phyloP scores from a whole-genome alignment of 2,888 invertebrate genomes.

The Acheta domesticus region DNA sequence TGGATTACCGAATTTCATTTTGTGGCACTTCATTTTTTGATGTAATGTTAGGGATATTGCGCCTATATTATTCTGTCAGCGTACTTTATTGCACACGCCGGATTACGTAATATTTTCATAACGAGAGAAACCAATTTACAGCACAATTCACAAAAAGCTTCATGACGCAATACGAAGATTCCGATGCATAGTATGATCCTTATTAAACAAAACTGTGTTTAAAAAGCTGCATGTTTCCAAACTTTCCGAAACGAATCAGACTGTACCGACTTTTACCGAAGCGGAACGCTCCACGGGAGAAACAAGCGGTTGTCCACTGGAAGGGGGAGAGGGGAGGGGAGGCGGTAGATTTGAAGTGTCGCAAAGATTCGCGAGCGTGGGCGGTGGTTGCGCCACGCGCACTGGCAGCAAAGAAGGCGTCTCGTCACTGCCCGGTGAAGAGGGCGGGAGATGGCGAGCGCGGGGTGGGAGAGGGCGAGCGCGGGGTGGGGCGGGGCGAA shows the following conservation, averaged over 20 bases:
- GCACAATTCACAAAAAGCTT: neutral
- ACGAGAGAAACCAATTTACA: slow-evolving; percentile 9
- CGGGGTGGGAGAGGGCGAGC: too few relatives aligned
- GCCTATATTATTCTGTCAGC: too few relatives aligned
- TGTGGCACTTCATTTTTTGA: too few relatives aligned
- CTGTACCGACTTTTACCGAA: neutral
- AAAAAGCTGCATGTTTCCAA: neutral
- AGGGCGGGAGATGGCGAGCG: too few relatives aligned
- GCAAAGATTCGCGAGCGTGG: neutral
- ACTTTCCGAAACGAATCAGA: neutral
- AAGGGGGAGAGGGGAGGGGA: neutral
- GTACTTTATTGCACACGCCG: neutral
- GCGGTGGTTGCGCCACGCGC: neutral
- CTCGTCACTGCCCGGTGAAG: neutral
- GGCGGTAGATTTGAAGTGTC: neutral
- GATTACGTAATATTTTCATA: neutral
- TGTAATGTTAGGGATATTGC: too few relatives aligned
- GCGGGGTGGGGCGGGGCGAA: too few relatives aligned
- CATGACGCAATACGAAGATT: too few relatives aligned
- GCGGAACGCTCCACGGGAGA: neutral
- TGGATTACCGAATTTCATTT: too few relatives aligned
- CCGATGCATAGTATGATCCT: too few relatives aligned
- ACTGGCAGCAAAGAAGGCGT: neutral
- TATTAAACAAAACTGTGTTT: too few relatives aligned
- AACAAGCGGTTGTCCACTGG: neutral